phyloP scores from a whole-genome alignment of 2,888 invertebrate species.

The Plebejus melissa region DNA sequence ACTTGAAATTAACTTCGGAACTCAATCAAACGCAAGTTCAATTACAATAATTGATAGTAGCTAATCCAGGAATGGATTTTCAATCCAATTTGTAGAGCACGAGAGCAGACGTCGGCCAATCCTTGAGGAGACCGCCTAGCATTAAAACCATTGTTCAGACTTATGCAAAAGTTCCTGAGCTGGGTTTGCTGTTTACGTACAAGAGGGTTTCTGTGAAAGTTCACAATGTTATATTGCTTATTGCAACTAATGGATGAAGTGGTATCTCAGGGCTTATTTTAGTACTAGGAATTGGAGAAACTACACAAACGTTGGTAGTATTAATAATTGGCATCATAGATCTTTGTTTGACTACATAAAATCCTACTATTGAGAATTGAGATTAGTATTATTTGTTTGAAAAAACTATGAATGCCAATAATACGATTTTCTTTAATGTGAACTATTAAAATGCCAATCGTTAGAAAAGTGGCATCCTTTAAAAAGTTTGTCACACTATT shows the following conservation, averaged over 20 bases:
- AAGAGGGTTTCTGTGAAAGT: background rate
- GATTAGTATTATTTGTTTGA: too few relatives aligned
- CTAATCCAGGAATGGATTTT: constrained; percentile 48
- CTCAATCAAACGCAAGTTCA: constrained; percentile 40
- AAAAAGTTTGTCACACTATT: too few relatives aligned
- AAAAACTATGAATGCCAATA: too few relatives aligned
- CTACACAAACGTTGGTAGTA: too few relatives aligned
- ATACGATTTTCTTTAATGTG: too few relatives aligned
- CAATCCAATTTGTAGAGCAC: constrained; percentile 50
- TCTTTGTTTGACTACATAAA: too few relatives aligned
- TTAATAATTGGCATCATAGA: too few relatives aligned
- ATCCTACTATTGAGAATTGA: too few relatives aligned
- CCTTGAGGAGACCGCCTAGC: constrained; percentile 6
- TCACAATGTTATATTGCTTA: background rate
- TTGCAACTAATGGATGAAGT: background rate
- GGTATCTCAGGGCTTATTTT: background rate
- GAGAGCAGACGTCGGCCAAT: constrained; percentile 39
- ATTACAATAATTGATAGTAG: constrained; percentile 26
- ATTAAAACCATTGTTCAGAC: constrained; percentile 22
- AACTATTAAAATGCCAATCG: too few relatives aligned
- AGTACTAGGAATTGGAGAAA: background rate
- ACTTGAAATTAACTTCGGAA: constrained; percentile 27
- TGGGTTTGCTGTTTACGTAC: constrained; percentile 2
- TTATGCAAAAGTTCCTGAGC: constrained; percentile 14
- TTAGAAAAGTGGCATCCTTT: too few relatives aligned